phyloP scores from a whole-genome alignment of 2,113 vertebrate genomes.

The Ploceus nigricollis region DNA sequence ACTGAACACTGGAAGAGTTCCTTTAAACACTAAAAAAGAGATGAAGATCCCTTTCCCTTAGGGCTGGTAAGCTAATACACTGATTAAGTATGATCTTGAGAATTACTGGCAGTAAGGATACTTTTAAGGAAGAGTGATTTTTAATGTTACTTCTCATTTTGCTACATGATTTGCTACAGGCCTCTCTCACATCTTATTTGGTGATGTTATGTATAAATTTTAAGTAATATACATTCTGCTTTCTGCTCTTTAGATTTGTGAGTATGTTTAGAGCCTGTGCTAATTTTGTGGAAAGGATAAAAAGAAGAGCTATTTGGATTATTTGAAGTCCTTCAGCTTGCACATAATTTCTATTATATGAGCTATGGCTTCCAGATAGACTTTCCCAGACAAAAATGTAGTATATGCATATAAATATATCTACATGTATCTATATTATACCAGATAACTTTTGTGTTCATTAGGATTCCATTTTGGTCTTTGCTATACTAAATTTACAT shows the following conservation, averaged over 20 bases:
- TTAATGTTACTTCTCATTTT: not conserved
- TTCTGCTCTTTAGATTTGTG: not conserved
- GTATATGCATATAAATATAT: not conserved
- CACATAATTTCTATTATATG: not conserved
- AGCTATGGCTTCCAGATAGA: not conserved
- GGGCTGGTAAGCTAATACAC: not conserved
- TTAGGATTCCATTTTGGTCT: not conserved
- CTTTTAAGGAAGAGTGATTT: not conserved
- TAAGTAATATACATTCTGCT: not conserved
- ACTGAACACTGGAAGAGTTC: not conserved
- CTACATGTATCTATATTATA: not conserved
- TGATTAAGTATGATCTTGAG: not conserved
- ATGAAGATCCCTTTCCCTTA: not conserved
- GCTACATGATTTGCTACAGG: not conserved
- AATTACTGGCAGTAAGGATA: not conserved
- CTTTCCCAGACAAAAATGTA: not conserved
- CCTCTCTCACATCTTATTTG: not conserved
- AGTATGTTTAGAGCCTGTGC: not conserved
- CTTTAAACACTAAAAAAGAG: not conserved
- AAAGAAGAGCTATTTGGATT: not conserved
- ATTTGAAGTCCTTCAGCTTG: not conserved
- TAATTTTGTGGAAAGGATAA: not conserved
- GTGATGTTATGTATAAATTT: not conserved
- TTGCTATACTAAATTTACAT: not conserved
- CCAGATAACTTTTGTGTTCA: not conserved